Conservation (phyloP, 2,888 invertebrate genomes). For the Tribolium freemani region DNA sequence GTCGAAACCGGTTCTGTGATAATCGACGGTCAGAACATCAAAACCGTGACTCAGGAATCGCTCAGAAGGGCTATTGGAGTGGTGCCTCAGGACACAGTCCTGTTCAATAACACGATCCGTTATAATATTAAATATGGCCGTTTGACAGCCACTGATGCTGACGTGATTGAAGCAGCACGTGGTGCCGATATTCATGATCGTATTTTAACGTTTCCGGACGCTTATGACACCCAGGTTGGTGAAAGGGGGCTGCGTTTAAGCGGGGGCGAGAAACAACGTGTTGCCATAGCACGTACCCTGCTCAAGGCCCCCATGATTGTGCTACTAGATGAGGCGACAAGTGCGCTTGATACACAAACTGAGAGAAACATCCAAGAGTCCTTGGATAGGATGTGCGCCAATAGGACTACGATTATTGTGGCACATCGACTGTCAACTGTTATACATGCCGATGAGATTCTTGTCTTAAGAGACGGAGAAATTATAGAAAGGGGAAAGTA, state of each 20-base stretch:
- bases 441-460: constrained; percentile 94
- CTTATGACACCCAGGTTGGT: constrained; percentile 91
- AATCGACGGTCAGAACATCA: constrained; percentile 92
- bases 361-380: constrained; percentile 92
- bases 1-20: constrained; percentile 88
- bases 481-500: constrained; percentile 78
- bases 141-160: constrained; percentile 81
- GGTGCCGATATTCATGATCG: constrained; percentile 95
- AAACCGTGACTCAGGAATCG: constrained; percentile 86
- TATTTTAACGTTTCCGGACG: constrained; percentile 92
- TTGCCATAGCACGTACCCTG: constrained; percentile 96
- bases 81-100: constrained; percentile 97
- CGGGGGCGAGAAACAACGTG: constrained; percentile 97
- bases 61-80: constrained; percentile 90
- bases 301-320: constrained; percentile 93
- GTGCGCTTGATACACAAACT: constrained; percentile 95
- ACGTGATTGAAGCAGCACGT: constrained; percentile 90
- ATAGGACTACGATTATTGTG: constrained; percentile 93
- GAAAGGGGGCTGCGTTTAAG: constrained; percentile 95
- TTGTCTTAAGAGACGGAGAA: constrained; percentile 92
- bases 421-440: constrained; percentile 96
- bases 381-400: constrained; percentile 81
- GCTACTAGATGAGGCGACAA: constrained; percentile 94
- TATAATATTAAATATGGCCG: constrained; percentile 96
- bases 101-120: constrained; percentile 93